These are phyloP conservation scores for Diprion similis DNA, from an alignment of 1,140 invertebrate genomes.

Conservation along the genomic window DNA sequence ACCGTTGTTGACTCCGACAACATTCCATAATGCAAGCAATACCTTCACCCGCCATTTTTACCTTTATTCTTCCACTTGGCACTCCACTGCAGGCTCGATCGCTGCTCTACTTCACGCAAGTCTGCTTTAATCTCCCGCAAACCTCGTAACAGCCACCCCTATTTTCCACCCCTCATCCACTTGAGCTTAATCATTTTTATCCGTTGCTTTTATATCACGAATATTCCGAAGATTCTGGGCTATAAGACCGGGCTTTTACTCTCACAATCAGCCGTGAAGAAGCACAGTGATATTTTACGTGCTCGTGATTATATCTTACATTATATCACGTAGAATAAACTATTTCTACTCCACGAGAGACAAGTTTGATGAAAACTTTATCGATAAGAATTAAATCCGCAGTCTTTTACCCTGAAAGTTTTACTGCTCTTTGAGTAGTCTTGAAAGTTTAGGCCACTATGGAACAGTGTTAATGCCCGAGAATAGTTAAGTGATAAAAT, in stretches of 20 bases:
- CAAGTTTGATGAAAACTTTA: background rate
- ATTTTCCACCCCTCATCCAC: too few relatives aligned
- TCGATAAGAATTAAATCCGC: background rate
- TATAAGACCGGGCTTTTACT: too few relatives aligned
- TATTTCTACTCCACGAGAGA: too few relatives aligned
- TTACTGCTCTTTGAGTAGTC: background rate
- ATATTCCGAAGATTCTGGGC: too few relatives aligned
- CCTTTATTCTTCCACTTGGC: background rate
- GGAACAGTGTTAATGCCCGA: background rate
- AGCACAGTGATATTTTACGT: background rate
- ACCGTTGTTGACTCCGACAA: background rate
- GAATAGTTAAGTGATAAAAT: constrained; percentile 1
- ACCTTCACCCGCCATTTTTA: background rate
- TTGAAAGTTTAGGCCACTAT: background rate
- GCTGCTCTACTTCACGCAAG: too few relatives aligned
- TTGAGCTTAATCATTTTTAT: too few relatives aligned
- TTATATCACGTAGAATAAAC: too few relatives aligned
- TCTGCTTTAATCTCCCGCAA: too few relatives aligned
- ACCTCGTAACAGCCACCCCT: too few relatives aligned
- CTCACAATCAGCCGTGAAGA: too few relatives aligned
- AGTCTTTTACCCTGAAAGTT: background rate
- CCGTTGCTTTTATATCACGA: too few relatives aligned
- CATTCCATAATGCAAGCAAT: background rate
- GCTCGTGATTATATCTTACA: background rate
- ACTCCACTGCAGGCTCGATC: too few relatives aligned